These are phyloP conservation scores for Scortum barcoo DNA, from an alignment of 2,113 vertebrate genomes.

Conservation along the genomic window DNA sequence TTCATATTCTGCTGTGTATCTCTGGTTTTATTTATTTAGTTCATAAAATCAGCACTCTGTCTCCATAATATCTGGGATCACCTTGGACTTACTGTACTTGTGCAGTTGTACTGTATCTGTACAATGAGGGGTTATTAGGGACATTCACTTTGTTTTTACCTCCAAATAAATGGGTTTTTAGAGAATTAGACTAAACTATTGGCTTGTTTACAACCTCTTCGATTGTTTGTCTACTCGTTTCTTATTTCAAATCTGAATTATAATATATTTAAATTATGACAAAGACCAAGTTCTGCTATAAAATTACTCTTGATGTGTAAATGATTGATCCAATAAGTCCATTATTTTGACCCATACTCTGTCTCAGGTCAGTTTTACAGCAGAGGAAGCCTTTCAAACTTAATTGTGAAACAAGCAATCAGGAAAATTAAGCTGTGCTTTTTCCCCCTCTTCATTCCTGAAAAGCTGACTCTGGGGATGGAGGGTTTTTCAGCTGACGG, in stretches of 20 bases:
- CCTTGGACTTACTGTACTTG: neutral
- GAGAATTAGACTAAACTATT: neutral
- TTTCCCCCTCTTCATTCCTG: slow-evolving; percentile 34
- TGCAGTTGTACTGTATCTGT: neutral
- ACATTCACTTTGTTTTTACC: neutral
- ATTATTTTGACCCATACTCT: neutral
- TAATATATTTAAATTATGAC: neutral
- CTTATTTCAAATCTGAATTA: neutral
- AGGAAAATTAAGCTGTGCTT: slow-evolving; percentile 50
- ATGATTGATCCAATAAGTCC: neutral
- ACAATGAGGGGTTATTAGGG: neutral
- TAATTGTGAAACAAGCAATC: slow-evolving; percentile 53
- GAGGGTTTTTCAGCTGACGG: slow-evolving; percentile 65
- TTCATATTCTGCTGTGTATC: neutral
- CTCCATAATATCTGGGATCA: neutral
- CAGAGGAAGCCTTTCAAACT: slow-evolving; percentile 8
- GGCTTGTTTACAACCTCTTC: neutral
- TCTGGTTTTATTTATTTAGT: neutral
- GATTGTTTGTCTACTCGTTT: neutral
- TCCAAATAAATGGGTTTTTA: neutral
- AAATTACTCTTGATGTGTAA: neutral
- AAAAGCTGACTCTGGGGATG: slow-evolving; percentile 68
- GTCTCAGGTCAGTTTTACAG: slow-evolving; percentile 1
- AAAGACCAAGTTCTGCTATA: neutral
- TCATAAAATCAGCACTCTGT: neutral